A percentile compares a stretch with the other conserved stretches of the same genome.
Conservation (phyloP, 64 coral and sea anemone genomes). For the Astreopora myriophthalma region DNA sequence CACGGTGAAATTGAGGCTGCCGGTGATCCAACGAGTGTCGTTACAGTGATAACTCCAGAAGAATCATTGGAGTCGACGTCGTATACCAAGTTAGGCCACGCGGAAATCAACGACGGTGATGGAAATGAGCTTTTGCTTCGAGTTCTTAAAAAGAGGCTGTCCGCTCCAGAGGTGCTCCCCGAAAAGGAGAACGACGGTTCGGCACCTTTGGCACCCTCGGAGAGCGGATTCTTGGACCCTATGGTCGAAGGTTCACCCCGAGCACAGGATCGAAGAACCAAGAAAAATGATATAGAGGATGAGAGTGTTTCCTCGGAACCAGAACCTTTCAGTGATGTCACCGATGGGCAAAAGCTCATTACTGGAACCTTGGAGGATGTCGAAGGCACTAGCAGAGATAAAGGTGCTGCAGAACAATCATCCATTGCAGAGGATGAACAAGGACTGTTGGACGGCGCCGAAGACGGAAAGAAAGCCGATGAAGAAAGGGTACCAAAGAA, state of each 20-base stretch:
- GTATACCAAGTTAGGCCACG: background rate
- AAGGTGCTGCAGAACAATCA: background rate
- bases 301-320: background rate
- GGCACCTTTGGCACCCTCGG: constrained; percentile 18
- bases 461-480: background rate
- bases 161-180: constrained; percentile 14
- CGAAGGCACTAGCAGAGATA: background rate
- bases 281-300: background rate
- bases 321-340: background rate
- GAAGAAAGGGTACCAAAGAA: background rate
- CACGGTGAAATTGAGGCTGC: background rate
- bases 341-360: background rate
- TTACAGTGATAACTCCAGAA: background rate
- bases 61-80: background rate
- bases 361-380: background rate
- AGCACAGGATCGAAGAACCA: background rate
- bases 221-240: constrained; percentile 17
- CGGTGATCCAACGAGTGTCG: background rate
- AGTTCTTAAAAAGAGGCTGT: constrained; percentile 8
- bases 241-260: background rate
- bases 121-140: background rate
- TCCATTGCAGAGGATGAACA: background rate
- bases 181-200: constrained; percentile 44
- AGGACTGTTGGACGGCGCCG: background rate
- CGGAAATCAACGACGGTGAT: background rate